Conservation (phyloP, 2,113 vertebrate species). For the Grantiella picta region DNA sequence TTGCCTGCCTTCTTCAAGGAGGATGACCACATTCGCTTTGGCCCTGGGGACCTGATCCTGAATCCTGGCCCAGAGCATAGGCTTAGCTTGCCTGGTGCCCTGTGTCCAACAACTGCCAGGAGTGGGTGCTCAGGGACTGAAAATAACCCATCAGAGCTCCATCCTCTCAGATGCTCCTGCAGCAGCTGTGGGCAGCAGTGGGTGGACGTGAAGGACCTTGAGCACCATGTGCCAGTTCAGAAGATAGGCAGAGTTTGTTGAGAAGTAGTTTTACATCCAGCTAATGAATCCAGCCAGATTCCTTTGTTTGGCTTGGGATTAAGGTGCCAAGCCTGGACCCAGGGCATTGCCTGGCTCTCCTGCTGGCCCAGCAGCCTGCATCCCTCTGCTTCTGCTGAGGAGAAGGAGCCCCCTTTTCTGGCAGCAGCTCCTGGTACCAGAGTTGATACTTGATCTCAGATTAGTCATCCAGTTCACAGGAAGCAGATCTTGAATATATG, state of each 20-base stretch:
- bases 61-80: neutral
- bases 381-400: neutral
- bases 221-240: neutral
- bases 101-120: neutral
- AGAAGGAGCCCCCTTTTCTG: neutral
- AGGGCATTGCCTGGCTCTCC: neutral
- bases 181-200: neutral
- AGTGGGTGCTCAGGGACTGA: neutral
- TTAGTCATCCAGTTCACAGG: slow-evolving; percentile 28
- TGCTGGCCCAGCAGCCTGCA: neutral
- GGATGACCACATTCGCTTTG: neutral
- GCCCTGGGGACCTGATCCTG: neutral
- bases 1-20: neutral
- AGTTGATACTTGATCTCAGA: slow-evolving; percentile 30
- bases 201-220: neutral
- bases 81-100: neutral
- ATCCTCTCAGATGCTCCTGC: neutral
- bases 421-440: neutral
- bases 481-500: slow-evolving; percentile 37
- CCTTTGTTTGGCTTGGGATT: neutral
- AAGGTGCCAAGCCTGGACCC: neutral
- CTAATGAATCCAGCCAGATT: neutral
- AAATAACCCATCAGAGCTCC: neutral
- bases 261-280: neutral
- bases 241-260: neutral